These are phyloP conservation scores for Muntiacus muntjak DNA, from an alignment of 2,113 vertebrate genomes.

Conservation along the genomic window DNA sequence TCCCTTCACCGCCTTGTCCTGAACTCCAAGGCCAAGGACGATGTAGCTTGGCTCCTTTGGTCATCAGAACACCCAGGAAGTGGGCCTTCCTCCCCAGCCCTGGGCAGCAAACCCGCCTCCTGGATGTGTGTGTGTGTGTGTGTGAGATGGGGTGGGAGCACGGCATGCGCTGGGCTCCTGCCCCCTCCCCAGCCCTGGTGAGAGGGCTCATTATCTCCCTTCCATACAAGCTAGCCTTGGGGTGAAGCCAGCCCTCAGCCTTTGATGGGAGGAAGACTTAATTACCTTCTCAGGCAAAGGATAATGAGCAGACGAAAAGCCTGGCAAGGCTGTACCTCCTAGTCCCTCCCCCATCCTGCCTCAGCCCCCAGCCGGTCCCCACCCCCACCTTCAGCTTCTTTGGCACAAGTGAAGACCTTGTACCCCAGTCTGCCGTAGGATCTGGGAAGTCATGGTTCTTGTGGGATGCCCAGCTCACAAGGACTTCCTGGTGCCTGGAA, in stretches of 20 bases:
- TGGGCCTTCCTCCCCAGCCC: neutral
- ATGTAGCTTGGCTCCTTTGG: neutral
- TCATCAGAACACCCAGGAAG: neutral
- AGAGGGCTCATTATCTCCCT: slow-evolving; percentile 9
- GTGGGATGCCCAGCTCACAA: neutral
- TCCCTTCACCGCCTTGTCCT: neutral
- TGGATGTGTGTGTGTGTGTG: neutral
- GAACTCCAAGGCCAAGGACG: neutral
- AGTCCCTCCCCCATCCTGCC: neutral
- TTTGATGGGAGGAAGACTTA: slow-evolving; percentile 70
- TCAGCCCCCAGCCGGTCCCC: neutral
- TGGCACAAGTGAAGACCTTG: neutral
- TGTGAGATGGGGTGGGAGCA: neutral
- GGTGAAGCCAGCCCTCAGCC: slow-evolving; percentile 41
- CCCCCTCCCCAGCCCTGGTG: neutral
- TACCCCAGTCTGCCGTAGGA: neutral
- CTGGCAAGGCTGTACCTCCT: neutral
- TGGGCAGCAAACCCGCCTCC: neutral
- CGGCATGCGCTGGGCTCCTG: neutral
- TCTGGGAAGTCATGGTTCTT: neutral
- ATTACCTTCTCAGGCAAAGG: slow-evolving; percentile 63
- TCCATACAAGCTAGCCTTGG: neutral
- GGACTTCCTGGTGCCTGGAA: neutral
- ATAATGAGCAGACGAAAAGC: slow-evolving; percentile 73
- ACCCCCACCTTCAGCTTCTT: neutral